A percentile compares a stretch with the other conserved stretches of the same genome.
Conservation (phyloP, 2,888 invertebrate genomes). For the Azorinus chamasolen region DNA sequence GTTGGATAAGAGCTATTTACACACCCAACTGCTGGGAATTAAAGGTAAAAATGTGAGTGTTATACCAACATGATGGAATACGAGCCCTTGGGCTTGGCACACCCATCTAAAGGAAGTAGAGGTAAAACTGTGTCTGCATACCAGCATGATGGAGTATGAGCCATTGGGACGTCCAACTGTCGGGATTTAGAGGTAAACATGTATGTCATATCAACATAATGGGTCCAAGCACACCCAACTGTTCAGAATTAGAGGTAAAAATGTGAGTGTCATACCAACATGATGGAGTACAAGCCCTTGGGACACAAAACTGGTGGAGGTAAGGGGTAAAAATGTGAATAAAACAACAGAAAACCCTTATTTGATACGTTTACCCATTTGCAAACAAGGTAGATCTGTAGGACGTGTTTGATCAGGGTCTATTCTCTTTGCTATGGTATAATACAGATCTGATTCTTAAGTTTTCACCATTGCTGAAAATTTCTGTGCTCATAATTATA, state of each 20-base stretch:
- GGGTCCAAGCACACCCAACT: constrained; percentile 86
- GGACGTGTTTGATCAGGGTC: too few species aligned
- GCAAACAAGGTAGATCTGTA: too few species aligned
- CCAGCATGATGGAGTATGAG: too few species aligned
- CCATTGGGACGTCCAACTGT: constrained; percentile 85
- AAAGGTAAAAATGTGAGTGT: neutral
- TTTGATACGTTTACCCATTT: too few species aligned
- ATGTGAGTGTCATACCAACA: neutral
- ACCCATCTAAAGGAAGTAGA: neutral
- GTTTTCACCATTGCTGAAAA: too few species aligned
- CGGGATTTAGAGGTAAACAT: too few species aligned
- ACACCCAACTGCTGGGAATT: constrained; percentile 81
- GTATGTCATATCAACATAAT: constrained; percentile 60
- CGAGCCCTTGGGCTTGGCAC: neutral
- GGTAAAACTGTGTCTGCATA: neutral
- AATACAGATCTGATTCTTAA: too few species aligned
- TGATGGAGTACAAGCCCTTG: neutral
- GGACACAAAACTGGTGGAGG: neutral
- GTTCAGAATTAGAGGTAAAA: neutral
- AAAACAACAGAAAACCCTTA: too few species aligned
- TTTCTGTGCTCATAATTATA: too few species aligned
- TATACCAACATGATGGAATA: neutral
- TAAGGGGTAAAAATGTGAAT: neutral
- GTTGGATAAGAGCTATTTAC: constrained; percentile 84
- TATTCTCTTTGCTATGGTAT: too few species aligned